These are phyloP conservation scores for Mactromeris polynyma DNA, from an alignment of 2,888 invertebrate species.

Conservation along the genomic window DNA sequence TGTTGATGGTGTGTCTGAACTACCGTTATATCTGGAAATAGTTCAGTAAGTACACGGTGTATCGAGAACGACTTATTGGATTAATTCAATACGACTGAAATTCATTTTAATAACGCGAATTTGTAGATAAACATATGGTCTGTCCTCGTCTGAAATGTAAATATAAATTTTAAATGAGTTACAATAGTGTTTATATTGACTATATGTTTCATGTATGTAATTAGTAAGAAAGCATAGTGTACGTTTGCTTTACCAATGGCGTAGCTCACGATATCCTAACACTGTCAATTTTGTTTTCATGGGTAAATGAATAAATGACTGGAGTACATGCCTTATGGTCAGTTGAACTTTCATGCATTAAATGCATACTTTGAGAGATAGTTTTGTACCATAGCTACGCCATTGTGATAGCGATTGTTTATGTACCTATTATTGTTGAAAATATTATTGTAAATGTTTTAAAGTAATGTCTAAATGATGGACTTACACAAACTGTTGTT, in stretches of 20 bases:
- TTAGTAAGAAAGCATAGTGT: not conserved
- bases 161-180: constrained; percentile 4
- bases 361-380: not conserved
- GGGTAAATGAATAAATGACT: not conserved
- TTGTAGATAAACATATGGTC: not conserved
- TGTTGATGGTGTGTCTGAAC: not conserved
- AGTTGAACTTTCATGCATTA: not conserved
- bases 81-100: not conserved
- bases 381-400: not conserved
- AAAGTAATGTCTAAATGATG: not conserved
- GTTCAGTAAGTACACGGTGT: not conserved
- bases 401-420: not conserved
- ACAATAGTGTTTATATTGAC: not conserved
- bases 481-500: not conserved
- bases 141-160: constrained; percentile 16
- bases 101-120: not conserved
- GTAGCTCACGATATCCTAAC: not conserved
- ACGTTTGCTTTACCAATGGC: not conserved
- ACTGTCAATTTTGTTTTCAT: not conserved
- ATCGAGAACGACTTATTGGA: not conserved
- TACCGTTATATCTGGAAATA: not conserved
- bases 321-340: not conserved
- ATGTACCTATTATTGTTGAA: not conserved
- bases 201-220: not conserved
- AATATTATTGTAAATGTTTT: not conserved